Evolutionary conservation across 2,888 invertebrate species (phyloP), one percentile per base, ranked within the genome.

Genomic region (Archaeoteleia sp.): DNA sequence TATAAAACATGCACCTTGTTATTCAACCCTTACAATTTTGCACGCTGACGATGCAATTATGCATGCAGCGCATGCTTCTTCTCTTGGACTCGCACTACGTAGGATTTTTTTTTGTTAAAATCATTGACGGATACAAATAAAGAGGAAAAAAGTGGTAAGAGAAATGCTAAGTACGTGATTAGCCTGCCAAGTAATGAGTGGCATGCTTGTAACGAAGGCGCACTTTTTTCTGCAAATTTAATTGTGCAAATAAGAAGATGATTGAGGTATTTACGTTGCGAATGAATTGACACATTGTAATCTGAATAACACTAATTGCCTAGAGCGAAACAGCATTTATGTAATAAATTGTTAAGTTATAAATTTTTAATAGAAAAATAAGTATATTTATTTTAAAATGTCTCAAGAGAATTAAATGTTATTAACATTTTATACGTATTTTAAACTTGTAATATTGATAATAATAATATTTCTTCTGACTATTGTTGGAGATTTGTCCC

Each of bases 1-100:
- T 61, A 61, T 61, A 61, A 57, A 55, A 60, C 60, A 49, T 51
- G 48, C 51, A 53, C 46, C 46, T 65, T 55, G 57, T 69, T 57
- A 69, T 69, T 65, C 61, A 65, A 65, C 57, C 57, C 53, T 57
- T 57, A 65, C 46, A 48, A 61, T 65, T 66, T 65, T 65, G 32
- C 65, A 65, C 61, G 51, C 67, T 65, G 65, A 51, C 61, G 61
- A 42, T 53, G 61, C 61, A 60, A 61, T 69, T 69, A 69, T 65
- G 63, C 60, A 69, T 69, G 65, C 68, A 55, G 55, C 40, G 37
- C 60, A 51, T 60, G 68, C 48, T 69, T 5, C 13, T 27, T 35
- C 10, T 35, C 57, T n/a, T n/a, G n/a, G 42, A 53, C 61, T 57
- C 42, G 30, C 57, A 61, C 57, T 27, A 37, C 48, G 51, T 48